Base-by-base conservation (phyloP, 2,888 invertebrate genomes). In the Entomobrya multifasciata region DNA sequence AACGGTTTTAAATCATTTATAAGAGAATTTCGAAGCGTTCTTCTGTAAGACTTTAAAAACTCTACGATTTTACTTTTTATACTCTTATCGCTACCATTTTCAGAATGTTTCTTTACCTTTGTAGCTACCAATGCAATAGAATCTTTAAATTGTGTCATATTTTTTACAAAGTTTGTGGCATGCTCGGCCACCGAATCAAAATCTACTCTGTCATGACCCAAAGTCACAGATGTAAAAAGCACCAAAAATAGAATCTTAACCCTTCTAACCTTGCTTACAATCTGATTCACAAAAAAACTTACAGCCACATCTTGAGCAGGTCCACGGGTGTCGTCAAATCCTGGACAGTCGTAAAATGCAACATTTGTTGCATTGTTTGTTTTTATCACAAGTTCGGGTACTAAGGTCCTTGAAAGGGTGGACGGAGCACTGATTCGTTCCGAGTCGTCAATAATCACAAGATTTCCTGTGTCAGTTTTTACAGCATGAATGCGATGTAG, bases 281-380 rank as follows among this genome's bases (percentile, higher is more conserved):
- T 25, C 22, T 60, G 20, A 13, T 83, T 83, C 20, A 76, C 11
- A 27, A 83, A 62, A 52, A 17, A 76, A n/a, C 11, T 62, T n/a
- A 57, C 74, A 25, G 83, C 74, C n/a, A 83, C 20, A 15, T 83
- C 83, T 11, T 30, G 4, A 4, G 20, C 13, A 8, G 44, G 15
- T 6, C 57, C 74, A 8, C 83, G 47, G 2, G 47, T 83, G 20
- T 83, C 77, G n/a, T 77, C 60, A 74, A 83, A 77, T 17, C 76
- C 74, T 1, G 83, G 83, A 36, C 83, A 83, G 49, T 76, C 83
- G 60, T 60, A 83, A n/a, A 83, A 44, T 5, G 83, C 77, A 22
- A 44, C 17, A 13, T 27, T n/a, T n/a, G n/a, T n/a, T n/a, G n/a
- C n/a, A n/a, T n/a, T n/a, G n/a, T n/a, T 55, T 1, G 36, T 25